A percentile compares a stretch with the other conserved stretches of the same genome.
Conservation (phyloP, 2,113 vertebrate genomes). For the Ramphastos sulfuratus region DNA sequence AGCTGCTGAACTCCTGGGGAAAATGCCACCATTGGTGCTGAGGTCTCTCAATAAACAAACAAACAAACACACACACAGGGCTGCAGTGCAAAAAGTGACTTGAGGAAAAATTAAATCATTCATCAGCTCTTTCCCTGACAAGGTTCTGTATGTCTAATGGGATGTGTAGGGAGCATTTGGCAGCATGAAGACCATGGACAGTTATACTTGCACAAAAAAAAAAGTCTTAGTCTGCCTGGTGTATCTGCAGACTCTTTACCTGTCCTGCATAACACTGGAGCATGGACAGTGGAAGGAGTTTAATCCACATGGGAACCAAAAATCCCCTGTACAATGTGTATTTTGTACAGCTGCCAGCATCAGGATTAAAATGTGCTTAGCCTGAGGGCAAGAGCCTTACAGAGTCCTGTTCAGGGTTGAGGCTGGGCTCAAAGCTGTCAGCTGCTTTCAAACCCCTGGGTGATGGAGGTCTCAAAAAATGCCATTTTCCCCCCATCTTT, state of each 20-base stretch:
- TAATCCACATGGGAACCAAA: neutral
- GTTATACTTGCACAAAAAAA: neutral
- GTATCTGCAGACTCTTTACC: neutral
- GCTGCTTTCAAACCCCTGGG: neutral
- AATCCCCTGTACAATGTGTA: neutral
- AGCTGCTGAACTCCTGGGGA: accelerated
- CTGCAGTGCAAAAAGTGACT: accelerated
- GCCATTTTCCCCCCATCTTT: neutral
- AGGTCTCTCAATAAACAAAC: neutral
- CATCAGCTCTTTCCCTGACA: neutral
- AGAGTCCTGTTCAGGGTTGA: neutral
- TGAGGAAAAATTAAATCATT: neutral
- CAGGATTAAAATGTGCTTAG: neutral
- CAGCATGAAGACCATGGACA: neutral
- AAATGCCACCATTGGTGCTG: neutral
- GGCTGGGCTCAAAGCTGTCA: neutral
- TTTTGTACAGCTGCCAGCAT: neutral
- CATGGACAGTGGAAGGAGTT: neutral
- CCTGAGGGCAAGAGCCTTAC: neutral
- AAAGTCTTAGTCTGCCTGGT: neutral
- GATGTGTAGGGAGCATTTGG: neutral
- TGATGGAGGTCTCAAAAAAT: neutral
- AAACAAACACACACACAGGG: neutral
- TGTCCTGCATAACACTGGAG: neutral
- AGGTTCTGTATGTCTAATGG: neutral